A percentile compares a stretch with the other conserved stretches of the same genome.
Evolutionary conservation across 2,888 invertebrate species (phyloP).

Genomic region (Frankliniella fusca): DNA sequence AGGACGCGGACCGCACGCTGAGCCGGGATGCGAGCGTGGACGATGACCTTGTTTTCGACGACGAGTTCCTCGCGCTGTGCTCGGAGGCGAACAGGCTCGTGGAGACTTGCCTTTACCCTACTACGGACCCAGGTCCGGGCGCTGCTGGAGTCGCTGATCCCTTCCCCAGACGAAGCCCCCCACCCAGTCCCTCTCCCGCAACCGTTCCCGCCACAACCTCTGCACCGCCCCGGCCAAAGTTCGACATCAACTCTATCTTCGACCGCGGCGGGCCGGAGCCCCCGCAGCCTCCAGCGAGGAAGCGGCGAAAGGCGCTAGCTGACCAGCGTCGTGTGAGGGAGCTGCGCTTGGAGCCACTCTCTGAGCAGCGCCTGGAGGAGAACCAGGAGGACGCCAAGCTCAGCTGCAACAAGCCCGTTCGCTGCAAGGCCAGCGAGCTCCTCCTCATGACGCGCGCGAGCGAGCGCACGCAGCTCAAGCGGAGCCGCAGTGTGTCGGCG

Average conservation of each 20-base stretch:
- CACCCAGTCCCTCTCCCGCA: too few species aligned
- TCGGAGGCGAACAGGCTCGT: neutral
- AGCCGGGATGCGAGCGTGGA: neutral
- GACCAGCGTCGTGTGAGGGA: neutral
- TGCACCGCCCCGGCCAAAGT: neutral
- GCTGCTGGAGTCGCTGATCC: neutral
- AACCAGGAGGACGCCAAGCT: neutral
- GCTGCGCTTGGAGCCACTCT: neutral
- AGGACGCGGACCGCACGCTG: neutral
- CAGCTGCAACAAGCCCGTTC: neutral
- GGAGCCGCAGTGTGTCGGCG: neutral
- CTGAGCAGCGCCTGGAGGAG: neutral
- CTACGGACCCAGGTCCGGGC: neutral
- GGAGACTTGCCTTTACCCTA: neutral
- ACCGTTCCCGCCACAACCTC: neutral
- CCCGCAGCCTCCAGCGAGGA: constrained; percentile 35
- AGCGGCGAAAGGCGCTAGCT: constrained; percentile 30
- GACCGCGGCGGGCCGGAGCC: constrained; percentile 34
- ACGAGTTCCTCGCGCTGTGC: constrained; percentile 17
- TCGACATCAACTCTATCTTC: constrained; percentile 36
- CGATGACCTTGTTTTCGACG: constrained; percentile 10
- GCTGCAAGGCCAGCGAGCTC: neutral
- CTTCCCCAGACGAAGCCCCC: too few species aligned
- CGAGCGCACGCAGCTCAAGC: constrained; percentile 7
- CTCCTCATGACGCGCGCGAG: constrained; percentile 11